These are phyloP conservation scores for Xenotilapia flavipinnis DNA, from an alignment of 2,113 vertebrate species.

Conservation along the genomic window DNA sequence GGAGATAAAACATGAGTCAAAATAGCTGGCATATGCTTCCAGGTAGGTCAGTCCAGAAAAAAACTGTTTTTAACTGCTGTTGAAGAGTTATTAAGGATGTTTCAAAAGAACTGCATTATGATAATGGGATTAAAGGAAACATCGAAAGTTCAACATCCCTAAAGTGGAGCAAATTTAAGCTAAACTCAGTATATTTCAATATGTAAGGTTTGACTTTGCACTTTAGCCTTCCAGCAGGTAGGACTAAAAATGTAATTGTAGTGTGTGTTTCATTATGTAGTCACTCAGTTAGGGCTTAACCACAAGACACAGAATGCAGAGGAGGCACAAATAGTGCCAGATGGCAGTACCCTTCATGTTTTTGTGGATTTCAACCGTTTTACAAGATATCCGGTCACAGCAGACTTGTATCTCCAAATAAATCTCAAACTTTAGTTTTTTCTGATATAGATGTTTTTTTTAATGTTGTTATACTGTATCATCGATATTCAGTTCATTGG, in stretches of 20 bases:
- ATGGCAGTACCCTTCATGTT: neutral
- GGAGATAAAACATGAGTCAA: neutral
- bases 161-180: neutral
- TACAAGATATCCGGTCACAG: neutral
- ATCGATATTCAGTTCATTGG: neutral
- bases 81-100: neutral
- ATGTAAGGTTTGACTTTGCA: neutral
- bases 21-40: neutral
- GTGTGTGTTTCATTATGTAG: neutral
- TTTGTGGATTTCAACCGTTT: neutral
- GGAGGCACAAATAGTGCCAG: neutral
- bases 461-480: neutral
- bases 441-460: neutral
- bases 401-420: neutral
- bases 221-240: neutral
- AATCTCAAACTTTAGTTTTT: neutral
- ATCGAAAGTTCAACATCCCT: neutral
- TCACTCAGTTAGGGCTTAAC: neutral
- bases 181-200: neutral
- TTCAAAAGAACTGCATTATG: neutral
- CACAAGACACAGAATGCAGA: neutral
- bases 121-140: neutral
- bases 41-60: neutral
- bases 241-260: neutral
- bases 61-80: neutral